Evolutionary conservation across 2,888 invertebrate species (phyloP).

Genomic region (Stictocephala bisonia): DNA sequence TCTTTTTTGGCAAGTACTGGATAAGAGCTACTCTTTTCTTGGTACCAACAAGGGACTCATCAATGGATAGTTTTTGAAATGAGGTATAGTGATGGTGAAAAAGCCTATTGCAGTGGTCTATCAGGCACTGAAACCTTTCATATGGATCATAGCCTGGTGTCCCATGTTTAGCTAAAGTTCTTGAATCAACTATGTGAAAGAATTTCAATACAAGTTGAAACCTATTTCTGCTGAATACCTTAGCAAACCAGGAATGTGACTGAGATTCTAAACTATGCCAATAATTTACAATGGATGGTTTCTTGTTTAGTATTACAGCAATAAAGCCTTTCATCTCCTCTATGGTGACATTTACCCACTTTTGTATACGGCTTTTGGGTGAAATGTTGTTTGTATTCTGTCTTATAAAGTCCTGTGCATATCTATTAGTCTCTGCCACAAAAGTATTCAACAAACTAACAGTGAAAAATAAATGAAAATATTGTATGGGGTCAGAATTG

Average conservation of each 20-base stretch:
- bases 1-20: constrained; percentile 35
- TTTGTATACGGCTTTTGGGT: too few species aligned
- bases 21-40: constrained; percentile 6
- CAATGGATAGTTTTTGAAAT: constrained; percentile 10
- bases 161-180: neutral
- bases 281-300: constrained; percentile 7
- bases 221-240: constrained; percentile 18
- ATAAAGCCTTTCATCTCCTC: constrained; percentile 40
- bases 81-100: constrained; percentile 1
- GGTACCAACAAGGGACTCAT: constrained; percentile 40
- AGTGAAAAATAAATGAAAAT: too few species aligned
- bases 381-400: too few species aligned
- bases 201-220: constrained; percentile 29
- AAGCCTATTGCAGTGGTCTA: constrained; percentile 28
- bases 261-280: constrained; percentile 21
- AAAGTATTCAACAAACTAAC: too few species aligned
- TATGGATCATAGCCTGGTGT: constrained; percentile 26
- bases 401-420: too few species aligned
- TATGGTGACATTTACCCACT: too few species aligned
- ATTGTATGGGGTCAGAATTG: too few species aligned
- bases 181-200: constrained; percentile 26
- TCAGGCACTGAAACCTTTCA: constrained; percentile 16
- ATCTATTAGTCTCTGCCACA: too few species aligned
- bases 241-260: constrained; percentile 26
- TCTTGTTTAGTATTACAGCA: constrained; percentile 38